These are phyloP conservation scores for Bambusicola thoracicus DNA, from an alignment of 2,113 vertebrate genomes.

Conservation along the genomic window DNA sequence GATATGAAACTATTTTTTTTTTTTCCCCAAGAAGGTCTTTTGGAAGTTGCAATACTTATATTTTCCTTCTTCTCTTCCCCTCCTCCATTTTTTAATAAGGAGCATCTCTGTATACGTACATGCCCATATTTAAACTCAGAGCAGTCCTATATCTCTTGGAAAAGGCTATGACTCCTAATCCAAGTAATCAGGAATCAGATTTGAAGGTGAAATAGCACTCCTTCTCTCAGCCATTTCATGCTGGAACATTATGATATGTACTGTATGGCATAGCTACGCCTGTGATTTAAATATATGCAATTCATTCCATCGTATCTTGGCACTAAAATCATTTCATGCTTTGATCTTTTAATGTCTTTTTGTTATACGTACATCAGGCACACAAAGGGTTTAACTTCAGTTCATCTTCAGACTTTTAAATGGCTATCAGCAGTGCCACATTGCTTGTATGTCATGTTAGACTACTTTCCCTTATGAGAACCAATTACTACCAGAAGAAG, in stretches of 20 bases:
- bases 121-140: neutral
- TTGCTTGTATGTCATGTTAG: neutral
- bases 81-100: neutral
- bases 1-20: neutral
- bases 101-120: neutral
- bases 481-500: neutral
- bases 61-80: neutral
- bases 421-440: neutral
- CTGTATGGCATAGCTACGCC: neutral
- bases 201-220: neutral
- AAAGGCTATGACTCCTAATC: neutral
- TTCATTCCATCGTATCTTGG: neutral
- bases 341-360: neutral
- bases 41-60: neutral
- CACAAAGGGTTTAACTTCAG: neutral
- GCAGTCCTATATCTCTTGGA: neutral
- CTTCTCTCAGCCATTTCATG: neutral
- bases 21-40: neutral
- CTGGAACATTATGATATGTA: neutral
- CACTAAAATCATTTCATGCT: neutral
- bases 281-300: neutral
- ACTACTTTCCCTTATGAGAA: neutral
- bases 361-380: neutral
- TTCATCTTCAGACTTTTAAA: neutral
- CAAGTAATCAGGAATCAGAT: constrained; percentile 27